Evolutionary conservation across 2,888 invertebrate genomes (phyloP), one percentile per base, ranked within the genome.

Genomic region (Axea sp.): DNA sequence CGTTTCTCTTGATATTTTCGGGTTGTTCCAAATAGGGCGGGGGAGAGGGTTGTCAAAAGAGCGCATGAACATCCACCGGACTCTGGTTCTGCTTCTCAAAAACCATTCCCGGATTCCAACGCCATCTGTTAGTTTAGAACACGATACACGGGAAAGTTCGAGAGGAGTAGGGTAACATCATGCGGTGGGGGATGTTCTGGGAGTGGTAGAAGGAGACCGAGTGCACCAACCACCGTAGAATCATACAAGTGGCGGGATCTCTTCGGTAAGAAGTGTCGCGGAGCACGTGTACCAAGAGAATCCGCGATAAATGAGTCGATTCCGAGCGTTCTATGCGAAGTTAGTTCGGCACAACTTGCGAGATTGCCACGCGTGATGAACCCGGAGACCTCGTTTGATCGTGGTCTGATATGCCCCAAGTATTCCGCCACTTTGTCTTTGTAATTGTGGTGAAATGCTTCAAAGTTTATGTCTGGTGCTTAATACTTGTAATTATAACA

Each of bases 211-310:
- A 47, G 59, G 37, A 37, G 51, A 4, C 28, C 45, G 47, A 55
- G 41, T 19, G 71, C 57, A 62, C 73, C 73, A 74, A 68, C 73
- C 55, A 68, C 47, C 62, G 73, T 15, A 67, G 73, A 73, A 73
- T 73, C 68, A 73, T 68, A 73, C 73, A 73, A 73, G 73, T 73
- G 73, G 73, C 68, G 73, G 68, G 49, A 53, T 64, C 35, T 15
- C 68, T 57, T 45, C 53, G 49, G 59, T 57, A 39, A 60, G 62
- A 68, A 26, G 37, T 45, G 51, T 65, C 49, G 31, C 57, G 65
- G 62, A 65, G 37, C 72, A 73, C 73, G 73, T 73, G 73, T 45
- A 26, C 47, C 35, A 31, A 7, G 11, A 11, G 7, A 39, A 39
- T 41, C 14, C 15, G 39, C 11, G 2, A 30, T 39, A 39, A 53